Base-by-base conservation (phyloP, 2,797 vertebrate species). In the Holocentrus rufus region DNA sequence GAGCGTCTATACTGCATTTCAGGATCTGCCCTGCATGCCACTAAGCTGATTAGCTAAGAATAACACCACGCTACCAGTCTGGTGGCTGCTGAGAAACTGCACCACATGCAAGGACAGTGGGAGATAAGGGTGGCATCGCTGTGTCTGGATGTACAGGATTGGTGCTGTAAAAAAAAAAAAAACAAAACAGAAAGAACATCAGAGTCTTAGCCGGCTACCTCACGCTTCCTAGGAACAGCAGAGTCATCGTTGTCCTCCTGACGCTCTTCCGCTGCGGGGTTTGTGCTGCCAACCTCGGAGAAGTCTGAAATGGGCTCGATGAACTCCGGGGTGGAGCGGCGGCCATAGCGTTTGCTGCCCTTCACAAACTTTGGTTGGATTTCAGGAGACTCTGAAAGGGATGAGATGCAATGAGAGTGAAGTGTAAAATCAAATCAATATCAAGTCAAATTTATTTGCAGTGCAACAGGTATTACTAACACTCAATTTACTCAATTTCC, bases 291-390 rank as follows among this genome's bases (percentile, higher is more conserved):
- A 76, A 93, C 92, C 79, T 94, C 92, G 0, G 91, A 84, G 18
- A 91, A 90, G 70, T 94, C 95, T 2, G 94, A 87, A 85, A 86
- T 74, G 0, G 94, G 72, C 64, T 94, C 92, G 22, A 83, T 91
- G 74, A 95, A 95, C 81, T 97, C 97, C 0, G 97, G 98, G 7
- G 94, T 92, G 27, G 98, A 96, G 0, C 96, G 94, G 3, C 98
- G 95, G 39, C 97, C 98, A 0, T 98, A 99, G 8, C 96, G 96
- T 64, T 98, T 98, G 22, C 95, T 93, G 0, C 96, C 96, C 80
- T 95, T 96, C 81, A 99, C 94, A 39, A 98, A 98, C 89, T 98
- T 98, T 74, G 98, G 97, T 54, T 97, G 95, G 1, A 95, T 96
- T 85, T 97, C 96, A 0, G 93, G 92, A 14, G 94, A 95, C 61